Evolutionary conservation across 2,113 vertebrate species (phyloP), one percentile per base, ranked within the genome.

Genomic region (Chrysochloris asiatica): DNA sequence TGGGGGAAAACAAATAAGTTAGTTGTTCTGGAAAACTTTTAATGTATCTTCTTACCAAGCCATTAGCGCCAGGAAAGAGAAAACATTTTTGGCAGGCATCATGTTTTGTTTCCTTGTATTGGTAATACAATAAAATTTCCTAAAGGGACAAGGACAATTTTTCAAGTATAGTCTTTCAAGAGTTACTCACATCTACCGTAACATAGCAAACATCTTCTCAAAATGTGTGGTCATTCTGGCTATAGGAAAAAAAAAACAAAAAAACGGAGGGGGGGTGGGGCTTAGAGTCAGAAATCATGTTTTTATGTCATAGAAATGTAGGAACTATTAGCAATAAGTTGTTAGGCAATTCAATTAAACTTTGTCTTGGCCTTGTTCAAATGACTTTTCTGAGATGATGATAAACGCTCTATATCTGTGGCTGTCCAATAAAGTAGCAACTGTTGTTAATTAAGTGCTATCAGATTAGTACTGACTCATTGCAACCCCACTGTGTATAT

Each of bases 41-140:
- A 63, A 9, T 56, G 38, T 41, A 24, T 63, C 47, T 85, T 67
- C 54, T 84, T 73, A 43, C 4, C 38, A 91, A 75, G 8, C 54
- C 9, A 48, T 73, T 81, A n/a, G 5, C 38, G 38, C 56, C 33
- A 43, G 14, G 11, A 85, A 16, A 67, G 8, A 80, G 48, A 36
- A 89, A 88, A 36, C 1, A 61, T 30, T 24, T 50, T 38, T 54
- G 69, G 52, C 19, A 17, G 52, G 12, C 6, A 63, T 59, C 10
- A 75, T 52, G 21, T 47, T 85, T 85, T 45, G n/a, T 65, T 89
- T 90, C 38, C 7, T 84, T 90, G 54, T 83, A 43, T 69, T 43
- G 11, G 4, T 71, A 90, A 71, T 75, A 36, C 75, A 92, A 91
- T 45, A 83, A 41, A 45, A 54, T 75, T 92, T 85, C 59, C 59